Percentiles rank a stretch among this genome's conserved stretches.
These are phyloP conservation scores for Scaeva pyrastri DNA, from an alignment of 2,888 invertebrate genomes.

Conservation along the genomic window DNA sequence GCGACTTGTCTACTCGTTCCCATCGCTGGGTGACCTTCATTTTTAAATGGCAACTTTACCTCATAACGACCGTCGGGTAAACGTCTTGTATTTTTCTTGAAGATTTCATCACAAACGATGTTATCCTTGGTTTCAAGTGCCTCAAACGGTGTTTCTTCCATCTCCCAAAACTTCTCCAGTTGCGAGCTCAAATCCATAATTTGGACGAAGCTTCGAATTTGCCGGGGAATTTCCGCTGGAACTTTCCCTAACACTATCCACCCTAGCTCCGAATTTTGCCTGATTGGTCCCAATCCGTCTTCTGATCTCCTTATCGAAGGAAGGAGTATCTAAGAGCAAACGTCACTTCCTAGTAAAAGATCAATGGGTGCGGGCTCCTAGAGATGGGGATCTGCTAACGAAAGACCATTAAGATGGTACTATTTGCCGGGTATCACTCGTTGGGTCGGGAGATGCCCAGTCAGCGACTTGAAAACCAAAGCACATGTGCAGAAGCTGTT, in stretches of 20 bases:
- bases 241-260: slow-evolving; percentile 29
- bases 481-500: too few relatives aligned
- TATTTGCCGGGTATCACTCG: slow-evolving; percentile 16
- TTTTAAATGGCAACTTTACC: too few relatives aligned
- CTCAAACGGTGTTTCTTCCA: too few relatives aligned
- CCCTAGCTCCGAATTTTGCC: slow-evolving; percentile 15
- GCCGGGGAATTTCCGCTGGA: background rate
- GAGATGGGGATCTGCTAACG: slow-evolving; percentile 12
- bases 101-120: too few relatives aligned
- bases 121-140: too few relatives aligned
- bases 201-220: too few relatives aligned
- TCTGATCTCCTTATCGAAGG: background rate
- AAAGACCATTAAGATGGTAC: slow-evolving; percentile 14
- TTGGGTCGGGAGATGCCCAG: slow-evolving; percentile 27
- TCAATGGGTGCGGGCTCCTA: slow-evolving; percentile 13
- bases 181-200: too few relatives aligned
- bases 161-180: too few relatives aligned
- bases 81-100: too few relatives aligned
- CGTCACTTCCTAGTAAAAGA: slow-evolving; percentile 13
- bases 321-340: slow-evolving; percentile 17
- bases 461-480: slow-evolving; percentile 39
- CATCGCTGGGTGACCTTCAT: too few relatives aligned
- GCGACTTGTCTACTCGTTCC: too few relatives aligned
- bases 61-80: too few relatives aligned
- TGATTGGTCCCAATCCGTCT: slow-evolving; percentile 4